Base-by-base conservation (phyloP, 2,797 vertebrate genomes). In the Brachymystax lenok region DNA sequence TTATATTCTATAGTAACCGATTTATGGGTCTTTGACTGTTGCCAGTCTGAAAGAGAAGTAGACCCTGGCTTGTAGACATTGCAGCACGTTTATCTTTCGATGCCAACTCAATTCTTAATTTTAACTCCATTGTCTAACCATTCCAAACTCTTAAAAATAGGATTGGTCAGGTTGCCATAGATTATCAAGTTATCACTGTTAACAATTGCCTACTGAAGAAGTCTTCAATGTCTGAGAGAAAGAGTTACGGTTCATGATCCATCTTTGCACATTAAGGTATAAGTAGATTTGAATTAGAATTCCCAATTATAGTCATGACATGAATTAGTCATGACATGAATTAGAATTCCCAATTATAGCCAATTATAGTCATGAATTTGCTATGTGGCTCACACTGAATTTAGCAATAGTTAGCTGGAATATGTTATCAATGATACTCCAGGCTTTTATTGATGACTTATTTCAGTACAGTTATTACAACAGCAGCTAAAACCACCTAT, bases 311-410 rank as follows among this genome's bases (percentile, higher is more conserved):
- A 71, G 69, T 27, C 46, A 17, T 71, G 69, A 27, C 17, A 28
- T 52, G n/a, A n/a, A n/a, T n/a, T 17, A 71, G 69, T 27, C 46
- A 17, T 71, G 69, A 27, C 17, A 28, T 71, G 14, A 51, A 71
- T 51, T 6, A 28, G 50, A 21, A 16, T 71, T 28, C 7, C 6
- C 51, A 16, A 16, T 51, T 28, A 50, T 17, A 71, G 69, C n/a
- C n/a, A n/a, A n/a, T n/a, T n/a, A n/a, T n/a, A n/a, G n/a, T 27
- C 46, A 17, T 71, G 69, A 19, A 50, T 50, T 52, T 28, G 50
- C 24, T 17, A 16, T 27, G 69, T 51, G 50, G 50, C 50, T 52
- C 12, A 4, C 3, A 5, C 14, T 50, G 17, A 71, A 24, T 46
- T 27, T 71, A 27, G 50, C 24, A 28, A 24, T 5, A 16, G 46